Evolutionary conservation across 1,140 invertebrate genomes (phyloP), one percentile per base, ranked within the genome.

Genomic region (Trypoxylus dichotomus): DNA sequence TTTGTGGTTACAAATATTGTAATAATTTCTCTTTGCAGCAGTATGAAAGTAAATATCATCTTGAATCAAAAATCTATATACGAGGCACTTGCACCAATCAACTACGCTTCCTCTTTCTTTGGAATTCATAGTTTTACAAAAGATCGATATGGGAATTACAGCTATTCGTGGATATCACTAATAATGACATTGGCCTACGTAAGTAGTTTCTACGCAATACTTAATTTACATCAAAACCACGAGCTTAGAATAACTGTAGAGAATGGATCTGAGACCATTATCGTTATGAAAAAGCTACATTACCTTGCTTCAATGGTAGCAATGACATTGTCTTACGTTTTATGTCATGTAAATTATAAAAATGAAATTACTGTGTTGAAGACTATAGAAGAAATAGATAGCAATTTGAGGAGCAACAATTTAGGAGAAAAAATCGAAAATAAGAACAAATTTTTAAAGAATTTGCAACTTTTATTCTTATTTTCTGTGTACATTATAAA

Each of bases 1-100:
- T 37, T 8, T 37, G 1, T 37, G 32, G 10, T 37, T 5, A n/a
- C n/a, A n/a, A n/a, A n/a, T n/a, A n/a, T n/a, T n/a, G n/a, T n/a
- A n/a, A n/a, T 37, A 8, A 37, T 11, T 76, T 60, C n/a, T 76
- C 58, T 43, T 29, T 29, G 63, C n/a, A 76, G 29, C 13, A 41
- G 37, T 3, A 71, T 68, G 60, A 68, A 68, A n/a, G 60, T 68
- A 8, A 25, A 68, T 11, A 24, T 68, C 7, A 68, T 68, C 3
- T 21, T 24, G 19, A 68, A 68, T 68, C 25, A 24, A 68, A 68
- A 68, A 29, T 68, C 60, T 10, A 24, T 68, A 21, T 68, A 68
- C 60, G 60, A 68, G 1, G 27, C 27, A 3, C 60, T 68, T 15
- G 1, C 24, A 27, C 60, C 60, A 2, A 68, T 68, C 13, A 68